phyloP scores from a whole-genome alignment of 2,113 vertebrate genomes.

The Madoqua kirkii region DNA sequence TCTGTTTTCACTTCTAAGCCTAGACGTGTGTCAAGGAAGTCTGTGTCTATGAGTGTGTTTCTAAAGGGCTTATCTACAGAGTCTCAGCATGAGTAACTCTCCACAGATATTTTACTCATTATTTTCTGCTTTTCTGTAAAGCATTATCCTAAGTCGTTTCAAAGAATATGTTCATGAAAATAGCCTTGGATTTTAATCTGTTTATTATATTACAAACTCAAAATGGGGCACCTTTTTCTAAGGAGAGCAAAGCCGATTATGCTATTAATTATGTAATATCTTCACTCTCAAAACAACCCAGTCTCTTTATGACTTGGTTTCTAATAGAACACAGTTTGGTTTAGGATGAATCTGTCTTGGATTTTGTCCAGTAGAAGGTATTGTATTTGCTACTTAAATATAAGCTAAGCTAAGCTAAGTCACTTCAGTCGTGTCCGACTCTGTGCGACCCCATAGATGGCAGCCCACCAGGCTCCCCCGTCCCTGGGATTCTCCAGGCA shows the following conservation, averaged over 20 bases:
- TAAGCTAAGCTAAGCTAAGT: not conserved
- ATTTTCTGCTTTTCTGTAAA: slow-evolving; percentile 45
- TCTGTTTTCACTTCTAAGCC: slow-evolving; percentile 1
- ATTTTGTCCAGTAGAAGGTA: not conserved
- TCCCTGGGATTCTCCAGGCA: too few species aligned
- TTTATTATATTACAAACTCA: slow-evolving; percentile 33
- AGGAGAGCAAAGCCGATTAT: slow-evolving; percentile 40
- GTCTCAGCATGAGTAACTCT: not conserved
- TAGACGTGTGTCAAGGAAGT: not conserved
- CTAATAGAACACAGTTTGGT: not conserved
- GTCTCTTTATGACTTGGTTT: not conserved
- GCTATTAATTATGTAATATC: slow-evolving; percentile 41
- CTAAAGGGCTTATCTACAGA: slow-evolving; percentile 20
- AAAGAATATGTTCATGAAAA: slow-evolving; percentile 45
- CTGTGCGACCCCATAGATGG: too few species aligned
- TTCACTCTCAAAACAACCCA: not conserved
- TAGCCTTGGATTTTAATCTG: slow-evolving; percentile 45
- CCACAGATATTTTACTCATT: not conserved
- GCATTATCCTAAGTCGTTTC: slow-evolving; percentile 37
- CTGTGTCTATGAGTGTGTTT: not conserved
- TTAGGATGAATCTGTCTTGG: not conserved
- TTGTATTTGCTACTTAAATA: not conserved
- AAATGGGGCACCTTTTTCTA: slow-evolving; percentile 5
- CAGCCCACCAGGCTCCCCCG: too few species aligned
- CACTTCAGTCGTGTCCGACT: too few species aligned